Conservation (phyloP, 2,113 vertebrate species). For the Brachypteracias leptosomus region DNA sequence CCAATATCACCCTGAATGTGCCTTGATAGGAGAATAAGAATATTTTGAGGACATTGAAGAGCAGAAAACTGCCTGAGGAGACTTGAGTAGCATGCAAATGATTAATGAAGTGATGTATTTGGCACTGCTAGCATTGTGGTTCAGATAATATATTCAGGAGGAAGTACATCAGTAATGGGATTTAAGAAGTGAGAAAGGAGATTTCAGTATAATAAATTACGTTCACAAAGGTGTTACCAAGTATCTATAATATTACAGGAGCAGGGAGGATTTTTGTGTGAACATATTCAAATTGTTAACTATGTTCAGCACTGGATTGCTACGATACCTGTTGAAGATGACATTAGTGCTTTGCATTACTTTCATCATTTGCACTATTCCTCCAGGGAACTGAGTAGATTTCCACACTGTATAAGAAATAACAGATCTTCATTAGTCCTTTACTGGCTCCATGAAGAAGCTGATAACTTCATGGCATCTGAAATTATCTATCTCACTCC, state of each 20-base stretch:
- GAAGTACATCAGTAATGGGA: conserved; percentile 5
- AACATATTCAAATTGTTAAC: background rate
- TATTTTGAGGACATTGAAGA: background rate
- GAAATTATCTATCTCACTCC: background rate
- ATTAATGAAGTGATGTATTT: background rate
- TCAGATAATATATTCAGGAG: background rate
- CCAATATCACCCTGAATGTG: background rate
- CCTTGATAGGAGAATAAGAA: background rate
- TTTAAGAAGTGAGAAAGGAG: background rate
- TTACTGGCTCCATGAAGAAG: background rate
- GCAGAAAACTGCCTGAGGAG: background rate
- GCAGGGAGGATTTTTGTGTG: background rate
- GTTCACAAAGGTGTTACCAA: background rate
- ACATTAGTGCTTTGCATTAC: background rate
- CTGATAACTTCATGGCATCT: background rate
- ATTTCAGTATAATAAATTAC: background rate
- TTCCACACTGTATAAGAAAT: background rate
- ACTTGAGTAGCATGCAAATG: background rate
- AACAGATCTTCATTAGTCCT: background rate
- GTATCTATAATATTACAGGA: background rate
- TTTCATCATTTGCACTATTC: background rate
- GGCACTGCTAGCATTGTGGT: background rate
- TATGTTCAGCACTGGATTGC: background rate
- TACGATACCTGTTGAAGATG: background rate
- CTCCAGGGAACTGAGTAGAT: background rate